Base-by-base conservation (phyloP, 2,888 invertebrate genomes). In the Caenorhabditis japonica region DNA sequence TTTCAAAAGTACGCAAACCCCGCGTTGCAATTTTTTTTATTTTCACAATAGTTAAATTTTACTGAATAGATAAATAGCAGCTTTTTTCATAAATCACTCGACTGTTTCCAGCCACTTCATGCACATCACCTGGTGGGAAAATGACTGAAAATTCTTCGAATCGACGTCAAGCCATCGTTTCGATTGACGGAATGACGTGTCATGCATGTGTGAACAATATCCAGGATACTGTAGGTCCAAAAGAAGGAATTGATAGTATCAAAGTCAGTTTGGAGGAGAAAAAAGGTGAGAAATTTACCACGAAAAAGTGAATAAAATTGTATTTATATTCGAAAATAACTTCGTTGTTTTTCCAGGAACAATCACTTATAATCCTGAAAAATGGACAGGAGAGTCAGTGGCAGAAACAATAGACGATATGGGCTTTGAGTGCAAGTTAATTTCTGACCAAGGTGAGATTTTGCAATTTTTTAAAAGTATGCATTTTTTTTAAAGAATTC, bases 141-240 rank as follows among this genome's bases (percentile, higher is more conserved):
- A 30, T 30, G 10, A 7, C 30, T 30, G 30, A 30, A 30, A 30
- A 30, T 7, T 30, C 30, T 7, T 30, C 30, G 10, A 30, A 7
- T 30, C 10, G 49, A 4, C 53, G 52, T 21, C 21, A 52, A 38
- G 72, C 72, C 0, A 27, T 72, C 27, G 72, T 69, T 17, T 70
- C 69, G 15, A 75, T 75, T 17, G 69, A 75, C 1, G 96, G 95
- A 79, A 96, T 96, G 95, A 94, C 93, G 56, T 95, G 95, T 86
- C 92, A 93, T 89, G 94, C 94, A 33, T 97, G 95, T 89, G 95
- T 95, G 38, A 91, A 91, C 58, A 93, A 92, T 87, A 95, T 96
- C 58, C 93, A 95, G 44, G 79, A 77, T 43, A 70, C 70, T 10
- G 90, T 94, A 13, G 88, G 90, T 1, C 89, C 91, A 52, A 91